Evolutionary conservation across 2,113 vertebrate species (phyloP).

Genomic region (Oreochromis niloticus): DNA sequence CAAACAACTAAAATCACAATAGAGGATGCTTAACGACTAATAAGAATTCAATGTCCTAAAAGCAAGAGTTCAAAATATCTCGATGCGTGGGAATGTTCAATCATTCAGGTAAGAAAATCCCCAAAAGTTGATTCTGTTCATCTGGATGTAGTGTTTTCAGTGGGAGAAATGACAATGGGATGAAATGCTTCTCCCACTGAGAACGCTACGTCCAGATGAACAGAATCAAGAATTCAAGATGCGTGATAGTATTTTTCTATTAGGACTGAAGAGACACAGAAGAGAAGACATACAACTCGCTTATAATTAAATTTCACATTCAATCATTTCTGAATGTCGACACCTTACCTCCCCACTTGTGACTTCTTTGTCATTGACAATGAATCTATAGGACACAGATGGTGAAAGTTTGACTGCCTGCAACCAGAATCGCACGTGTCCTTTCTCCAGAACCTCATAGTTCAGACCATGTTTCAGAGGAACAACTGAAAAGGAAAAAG

Average conservation of each 20-base stretch:
- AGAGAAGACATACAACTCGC: rapidly evolving
- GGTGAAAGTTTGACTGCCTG: slow-evolving; percentile 85
- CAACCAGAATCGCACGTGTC: slow-evolving; percentile 94
- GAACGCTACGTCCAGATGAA: neutral
- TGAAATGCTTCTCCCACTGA: neutral
- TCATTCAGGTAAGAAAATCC: neutral
- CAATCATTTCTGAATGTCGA: neutral
- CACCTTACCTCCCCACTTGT: slow-evolving; percentile 77
- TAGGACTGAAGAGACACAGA: neutral
- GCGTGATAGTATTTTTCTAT: neutral
- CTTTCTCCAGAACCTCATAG: slow-evolving; percentile 89
- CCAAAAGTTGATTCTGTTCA: neutral
- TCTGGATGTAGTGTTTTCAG: neutral
- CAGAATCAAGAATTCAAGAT: neutral
- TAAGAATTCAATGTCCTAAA: neutral
- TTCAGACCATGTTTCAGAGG: slow-evolving; percentile 89
- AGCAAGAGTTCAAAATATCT: neutral
- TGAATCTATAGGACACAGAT: slow-evolving; percentile 80
- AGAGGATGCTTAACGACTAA: neutral
- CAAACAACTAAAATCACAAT: neutral
- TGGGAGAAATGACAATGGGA: neutral
- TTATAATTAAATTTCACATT: neutral
- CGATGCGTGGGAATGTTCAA: neutral
- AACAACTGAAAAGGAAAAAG: slow-evolving; percentile 72
- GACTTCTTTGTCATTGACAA: slow-evolving; percentile 89